Conservation (phyloP, 2,888 invertebrate species). For the Ennomos fuscantarius region DNA sequence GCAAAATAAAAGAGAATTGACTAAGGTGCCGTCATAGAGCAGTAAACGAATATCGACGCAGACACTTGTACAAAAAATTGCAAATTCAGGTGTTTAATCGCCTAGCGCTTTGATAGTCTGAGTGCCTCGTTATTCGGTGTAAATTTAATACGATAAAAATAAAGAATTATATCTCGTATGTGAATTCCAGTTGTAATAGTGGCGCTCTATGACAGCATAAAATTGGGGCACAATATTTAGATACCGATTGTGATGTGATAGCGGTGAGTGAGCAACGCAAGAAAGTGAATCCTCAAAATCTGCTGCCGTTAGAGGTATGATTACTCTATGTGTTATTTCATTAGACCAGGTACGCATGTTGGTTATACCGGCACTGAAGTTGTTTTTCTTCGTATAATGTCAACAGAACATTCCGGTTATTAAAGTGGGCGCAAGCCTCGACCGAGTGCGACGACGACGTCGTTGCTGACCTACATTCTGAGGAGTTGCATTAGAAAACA, state of each 20-base stretch:
- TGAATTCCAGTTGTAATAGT: constrained; percentile 9
- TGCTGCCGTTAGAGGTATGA: constrained; percentile 10
- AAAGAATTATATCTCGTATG: constrained; percentile 10
- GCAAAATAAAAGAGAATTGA: background rate
- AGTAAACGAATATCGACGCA: constrained; percentile 28
- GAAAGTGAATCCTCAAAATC: background rate
- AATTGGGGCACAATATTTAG: constrained; percentile 22
- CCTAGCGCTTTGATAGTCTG: constrained; percentile 18
- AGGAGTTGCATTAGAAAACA: constrained; percentile 79
- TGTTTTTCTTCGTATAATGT: constrained; percentile 25
- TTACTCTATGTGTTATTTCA: constrained; percentile 20
- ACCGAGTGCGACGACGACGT: constrained; percentile 53
- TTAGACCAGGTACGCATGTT: constrained; percentile 5
- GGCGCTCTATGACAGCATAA: constrained; percentile 24
- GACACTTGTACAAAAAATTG: constrained; percentile 4
- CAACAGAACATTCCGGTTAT: constrained; percentile 30
- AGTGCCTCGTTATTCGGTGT: constrained; percentile 25
- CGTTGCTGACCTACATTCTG: constrained; percentile 76
- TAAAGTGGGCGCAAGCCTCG: constrained; percentile 31
- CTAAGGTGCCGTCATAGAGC: constrained; percentile 20
- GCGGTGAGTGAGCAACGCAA: constrained; percentile 24
- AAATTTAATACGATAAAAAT: background rate
- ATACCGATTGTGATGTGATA: constrained; percentile 25
- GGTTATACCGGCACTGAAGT: constrained; percentile 15
- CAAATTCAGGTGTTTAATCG: constrained; percentile 23